Conservation (phyloP, 2,113 vertebrate species). For the Hyla sarda region DNA sequence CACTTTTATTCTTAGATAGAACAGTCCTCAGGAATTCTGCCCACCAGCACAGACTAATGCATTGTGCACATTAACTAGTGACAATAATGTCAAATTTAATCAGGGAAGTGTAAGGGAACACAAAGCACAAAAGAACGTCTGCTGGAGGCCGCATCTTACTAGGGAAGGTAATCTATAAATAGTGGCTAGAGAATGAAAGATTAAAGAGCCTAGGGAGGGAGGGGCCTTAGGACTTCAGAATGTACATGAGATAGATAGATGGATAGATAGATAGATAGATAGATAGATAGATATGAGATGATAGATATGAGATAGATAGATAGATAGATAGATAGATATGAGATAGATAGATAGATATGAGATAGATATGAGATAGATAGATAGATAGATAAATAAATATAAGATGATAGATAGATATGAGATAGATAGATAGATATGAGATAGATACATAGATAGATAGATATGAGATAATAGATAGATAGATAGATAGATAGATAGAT, state of each 20-base stretch:
- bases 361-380: slow-evolving; percentile 1
- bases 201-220: slow-evolving; percentile 26
- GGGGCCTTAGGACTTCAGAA: not conserved
- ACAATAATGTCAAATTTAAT: slow-evolving; percentile 44
- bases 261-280: not conserved
- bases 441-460: slow-evolving; percentile 13
- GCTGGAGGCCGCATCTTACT: not conserved
- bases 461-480: not conserved
- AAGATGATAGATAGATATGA: slow-evolving; percentile 3
- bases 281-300: not conserved
- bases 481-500: slow-evolving; percentile 16
- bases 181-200: slow-evolving; percentile 26
- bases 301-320: not conserved
- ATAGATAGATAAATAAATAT: slow-evolving; percentile 8
- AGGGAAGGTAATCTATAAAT: slow-evolving; percentile 5
- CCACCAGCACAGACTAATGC: slow-evolving; percentile 1
- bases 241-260: not conserved
- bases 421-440: not conserved
- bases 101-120: not conserved
- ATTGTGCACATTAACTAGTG: slow-evolving; percentile 42
- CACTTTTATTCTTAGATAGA: slow-evolving; percentile 62
- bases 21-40: slow-evolving; percentile 41
- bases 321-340: slow-evolving; percentile 28
- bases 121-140: slow-evolving; percentile 10
- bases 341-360: not conserved